Evolutionary conservation across 2,797 vertebrate species (phyloP).

Genomic region (Gambusia yucatana): DNA sequence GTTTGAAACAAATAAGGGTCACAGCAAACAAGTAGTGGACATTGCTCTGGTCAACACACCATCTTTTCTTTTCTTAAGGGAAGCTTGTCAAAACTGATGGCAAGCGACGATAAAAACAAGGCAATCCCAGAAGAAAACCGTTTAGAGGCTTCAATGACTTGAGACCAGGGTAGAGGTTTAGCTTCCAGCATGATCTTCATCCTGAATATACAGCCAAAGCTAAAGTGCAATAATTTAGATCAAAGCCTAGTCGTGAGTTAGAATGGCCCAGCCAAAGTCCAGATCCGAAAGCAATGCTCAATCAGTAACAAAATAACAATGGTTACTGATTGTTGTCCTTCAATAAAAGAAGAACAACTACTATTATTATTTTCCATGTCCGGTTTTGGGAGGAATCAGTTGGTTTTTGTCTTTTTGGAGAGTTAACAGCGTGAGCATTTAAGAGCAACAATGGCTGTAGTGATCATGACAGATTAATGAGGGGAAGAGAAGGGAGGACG

Average conservation of each 20-base stretch:
- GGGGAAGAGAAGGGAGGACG: conserved; percentile 70
- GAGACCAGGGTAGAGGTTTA: not conserved
- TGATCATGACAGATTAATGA: conserved; percentile 76
- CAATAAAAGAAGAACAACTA: conserved; percentile 39
- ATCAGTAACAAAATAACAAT: not conserved
- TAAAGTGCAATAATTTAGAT: not conserved
- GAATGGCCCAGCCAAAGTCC: conserved; percentile 1
- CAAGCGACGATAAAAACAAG: not conserved
- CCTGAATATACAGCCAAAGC: not conserved
- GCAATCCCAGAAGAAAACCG: not conserved
- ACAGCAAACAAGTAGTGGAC: not conserved
- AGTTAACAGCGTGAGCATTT: conserved; percentile 55
- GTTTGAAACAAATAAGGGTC: not conserved
- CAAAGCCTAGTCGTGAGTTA: not conserved
- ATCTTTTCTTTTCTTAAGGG: not conserved
- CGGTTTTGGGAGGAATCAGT: not conserved
- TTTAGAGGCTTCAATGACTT: not conserved
- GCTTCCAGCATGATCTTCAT: not conserved
- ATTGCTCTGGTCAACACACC: not conserved
- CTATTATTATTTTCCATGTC: conserved; percentile 24
- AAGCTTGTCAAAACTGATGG: not conserved
- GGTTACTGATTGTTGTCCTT: not conserved
- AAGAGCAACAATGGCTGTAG: conserved; percentile 64
- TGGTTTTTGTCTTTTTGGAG: conserved; percentile 40
- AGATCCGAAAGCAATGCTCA: not conserved